These are phyloP conservation scores for Bombus sibiricus DNA, from an alignment of 1,140 invertebrate genomes.

Conservation along the genomic window DNA sequence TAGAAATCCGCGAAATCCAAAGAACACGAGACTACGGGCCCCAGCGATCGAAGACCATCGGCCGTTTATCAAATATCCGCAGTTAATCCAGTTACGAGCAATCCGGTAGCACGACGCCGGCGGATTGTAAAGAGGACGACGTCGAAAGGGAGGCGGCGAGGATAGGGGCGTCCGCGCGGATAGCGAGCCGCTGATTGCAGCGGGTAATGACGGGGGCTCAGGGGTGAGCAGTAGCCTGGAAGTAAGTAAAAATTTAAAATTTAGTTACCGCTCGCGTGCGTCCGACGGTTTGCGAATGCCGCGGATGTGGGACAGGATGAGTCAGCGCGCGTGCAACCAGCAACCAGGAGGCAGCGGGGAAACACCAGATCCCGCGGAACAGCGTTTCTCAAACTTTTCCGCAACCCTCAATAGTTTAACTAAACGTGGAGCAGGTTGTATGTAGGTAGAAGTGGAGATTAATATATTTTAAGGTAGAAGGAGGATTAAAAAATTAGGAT, in stretches of 20 bases:
- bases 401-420: not conserved
- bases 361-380: not conserved
- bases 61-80: constrained; percentile 79
- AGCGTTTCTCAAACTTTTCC: constrained; percentile 39
- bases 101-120: constrained; percentile 64
- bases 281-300: constrained; percentile 61
- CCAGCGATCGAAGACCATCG: constrained; percentile 51
- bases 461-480: not conserved
- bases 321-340: constrained; percentile 70
- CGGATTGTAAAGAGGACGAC: constrained; percentile 72
- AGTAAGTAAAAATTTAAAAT: constrained; percentile 84
- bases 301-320: constrained; percentile 73
- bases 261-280: constrained; percentile 81
- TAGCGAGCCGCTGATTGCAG: constrained; percentile 80
- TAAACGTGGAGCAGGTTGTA: not conserved
- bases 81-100: constrained; percentile 80
- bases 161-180: constrained; percentile 50
- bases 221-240: constrained; percentile 83
- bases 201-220: constrained; percentile 80
- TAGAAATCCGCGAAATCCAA: not conserved
- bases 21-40: constrained; percentile 3
- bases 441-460: not conserved
- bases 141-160: constrained; percentile 59
- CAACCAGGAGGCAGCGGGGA: not conserved
- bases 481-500: not conserved